Percentiles rank a stretch among this genome's conserved stretches.
Conservation (phyloP, 1,140 invertebrate genomes). For the Cydia amplana region DNA sequence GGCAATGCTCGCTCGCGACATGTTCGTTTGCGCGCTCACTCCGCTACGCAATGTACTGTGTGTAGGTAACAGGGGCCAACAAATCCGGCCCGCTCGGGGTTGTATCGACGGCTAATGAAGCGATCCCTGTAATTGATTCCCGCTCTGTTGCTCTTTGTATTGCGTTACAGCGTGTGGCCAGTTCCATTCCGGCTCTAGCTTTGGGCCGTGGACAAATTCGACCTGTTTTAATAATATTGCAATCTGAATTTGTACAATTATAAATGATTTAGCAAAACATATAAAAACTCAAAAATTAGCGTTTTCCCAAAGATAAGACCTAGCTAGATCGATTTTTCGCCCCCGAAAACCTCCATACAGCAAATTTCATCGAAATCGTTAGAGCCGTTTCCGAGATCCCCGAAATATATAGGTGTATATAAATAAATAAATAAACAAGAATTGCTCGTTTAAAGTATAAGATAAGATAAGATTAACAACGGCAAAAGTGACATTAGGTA, state of each 20-base stretch:
- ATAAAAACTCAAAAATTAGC: too few species aligned
- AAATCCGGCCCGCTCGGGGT: not conserved
- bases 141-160: conserved; percentile 26
- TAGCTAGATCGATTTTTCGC: too few species aligned
- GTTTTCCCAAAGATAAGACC: too few species aligned
- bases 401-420: too few species aligned
- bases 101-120: conserved; percentile 27
- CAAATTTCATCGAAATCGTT: too few species aligned
- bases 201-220: not conserved
- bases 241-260: not conserved
- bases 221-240: not conserved
- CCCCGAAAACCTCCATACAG: too few species aligned
- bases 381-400: too few species aligned
- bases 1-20: not conserved
- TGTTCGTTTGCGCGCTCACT: not conserved
- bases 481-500: too few species aligned
- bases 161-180: not conserved
- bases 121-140: conserved; percentile 28
- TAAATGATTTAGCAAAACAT: not conserved
- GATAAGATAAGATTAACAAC: too few species aligned
- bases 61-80: not conserved
- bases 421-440: too few species aligned
- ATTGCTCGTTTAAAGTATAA: too few species aligned
- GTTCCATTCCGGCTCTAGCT: not conserved
- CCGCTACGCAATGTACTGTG: not conserved